These are phyloP conservation scores for Osedax fenrisi DNA, from an alignment of 2,888 invertebrate species.

Conservation along the genomic window DNA sequence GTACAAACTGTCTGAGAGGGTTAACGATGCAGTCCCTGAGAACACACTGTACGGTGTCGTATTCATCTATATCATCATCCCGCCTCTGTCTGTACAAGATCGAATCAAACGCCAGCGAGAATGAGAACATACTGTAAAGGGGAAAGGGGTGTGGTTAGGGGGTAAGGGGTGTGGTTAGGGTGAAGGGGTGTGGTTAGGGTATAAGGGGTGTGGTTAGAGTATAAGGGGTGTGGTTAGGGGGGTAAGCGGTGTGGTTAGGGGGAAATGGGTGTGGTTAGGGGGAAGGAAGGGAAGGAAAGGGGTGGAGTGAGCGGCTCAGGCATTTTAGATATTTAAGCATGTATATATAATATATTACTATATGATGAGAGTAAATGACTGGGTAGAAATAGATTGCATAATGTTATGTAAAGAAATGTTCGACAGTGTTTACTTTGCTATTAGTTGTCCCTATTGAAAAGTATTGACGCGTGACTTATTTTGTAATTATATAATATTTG, in stretches of 20 bases:
- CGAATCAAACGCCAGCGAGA: slow-evolving; percentile 77
- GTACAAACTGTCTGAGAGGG: slow-evolving; percentile 64
- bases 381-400: too few relatives aligned
- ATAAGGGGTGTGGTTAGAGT: not conserved
- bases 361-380: too few relatives aligned
- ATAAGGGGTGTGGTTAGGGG: not conserved
- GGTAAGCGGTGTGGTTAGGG: not conserved
- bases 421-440: too few relatives aligned
- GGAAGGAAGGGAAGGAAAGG: too few relatives aligned
- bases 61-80: slow-evolving; percentile 55
- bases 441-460: too few relatives aligned
- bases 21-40: slow-evolving; percentile 89
- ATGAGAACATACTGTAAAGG: slow-evolving; percentile 80
- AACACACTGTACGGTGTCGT: slow-evolving; percentile 51
- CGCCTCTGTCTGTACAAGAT: slow-evolving; percentile 63
- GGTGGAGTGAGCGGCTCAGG: too few relatives aligned
- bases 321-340: too few relatives aligned
- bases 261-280: too few relatives aligned
- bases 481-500: too few relatives aligned
- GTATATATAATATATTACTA: too few relatives aligned
- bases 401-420: too few relatives aligned
- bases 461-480: too few relatives aligned
- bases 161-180: slow-evolving; percentile 63
- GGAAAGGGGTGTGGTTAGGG: slow-evolving; percentile 64
- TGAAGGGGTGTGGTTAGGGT: not conserved